A percentile compares a stretch with the other conserved stretches of the same genome.
phyloP scores from a whole-genome alignment of 2,797 vertebrate genomes.

The Tinamus major region DNA sequence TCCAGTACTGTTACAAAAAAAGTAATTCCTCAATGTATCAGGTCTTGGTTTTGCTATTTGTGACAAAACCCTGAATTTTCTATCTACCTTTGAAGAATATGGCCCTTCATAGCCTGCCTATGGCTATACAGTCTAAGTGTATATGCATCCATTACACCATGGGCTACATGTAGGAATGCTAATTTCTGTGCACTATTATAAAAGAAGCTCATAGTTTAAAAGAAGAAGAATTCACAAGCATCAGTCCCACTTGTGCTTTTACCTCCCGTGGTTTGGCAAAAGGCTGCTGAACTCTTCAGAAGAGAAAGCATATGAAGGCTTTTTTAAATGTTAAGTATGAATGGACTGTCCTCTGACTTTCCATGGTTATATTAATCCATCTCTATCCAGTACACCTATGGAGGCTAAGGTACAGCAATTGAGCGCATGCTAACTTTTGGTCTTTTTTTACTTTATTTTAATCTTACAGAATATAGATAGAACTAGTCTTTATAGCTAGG shows the following conservation, averaged over 20 bases:
- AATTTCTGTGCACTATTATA: not conserved
- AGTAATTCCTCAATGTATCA: not conserved
- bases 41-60: not conserved
- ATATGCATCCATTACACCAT: not conserved
- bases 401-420: not conserved
- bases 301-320: accelerated
- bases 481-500: not conserved
- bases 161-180: not conserved
- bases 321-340: not conserved
- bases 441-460: not conserved
- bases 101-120: not conserved
- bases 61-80: not conserved
- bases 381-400: not conserved
- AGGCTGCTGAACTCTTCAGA: not conserved
- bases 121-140: not conserved
- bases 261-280: not conserved
- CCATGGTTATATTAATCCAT: not conserved
- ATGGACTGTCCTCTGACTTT: not conserved
- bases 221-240: not conserved
- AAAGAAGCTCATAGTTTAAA: not conserved
- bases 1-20: not conserved
- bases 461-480: not conserved
- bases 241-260: not conserved
- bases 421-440: not conserved
- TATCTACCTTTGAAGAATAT: not conserved